Evolutionary conservation across 2,888 invertebrate species (phyloP).

Genomic region (Drosophila peninsularis): DNA sequence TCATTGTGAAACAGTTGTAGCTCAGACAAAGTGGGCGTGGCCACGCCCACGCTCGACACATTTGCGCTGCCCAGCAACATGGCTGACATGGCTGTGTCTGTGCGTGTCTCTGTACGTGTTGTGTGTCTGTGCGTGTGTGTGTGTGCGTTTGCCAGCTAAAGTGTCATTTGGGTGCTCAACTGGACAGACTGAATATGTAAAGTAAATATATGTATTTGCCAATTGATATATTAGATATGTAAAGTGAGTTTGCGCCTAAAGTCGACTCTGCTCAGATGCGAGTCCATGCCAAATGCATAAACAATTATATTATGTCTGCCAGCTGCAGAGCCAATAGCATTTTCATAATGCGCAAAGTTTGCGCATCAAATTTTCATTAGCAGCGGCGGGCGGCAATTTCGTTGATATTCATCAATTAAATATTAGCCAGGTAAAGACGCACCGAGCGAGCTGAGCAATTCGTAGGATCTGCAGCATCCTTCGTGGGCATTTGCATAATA

Average conservation of each 20-base stretch:
- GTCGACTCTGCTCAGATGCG: slow-evolving; percentile 1
- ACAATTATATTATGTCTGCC: slow-evolving; percentile 2
- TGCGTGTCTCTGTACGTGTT: not conserved
- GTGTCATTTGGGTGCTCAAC: slow-evolving; percentile 39
- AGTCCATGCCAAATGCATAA: not conserved
- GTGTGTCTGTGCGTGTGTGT: slow-evolving; percentile 7
- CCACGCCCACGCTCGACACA: slow-evolving; percentile 28
- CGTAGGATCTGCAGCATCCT: not conserved
- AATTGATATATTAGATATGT: slow-evolving; percentile 18
- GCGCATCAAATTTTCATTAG: slow-evolving; percentile 59
- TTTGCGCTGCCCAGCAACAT: slow-evolving; percentile 55
- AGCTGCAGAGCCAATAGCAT: slow-evolving; percentile 28
- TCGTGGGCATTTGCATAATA: slow-evolving; percentile 65
- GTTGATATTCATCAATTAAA: slow-evolving; percentile 36
- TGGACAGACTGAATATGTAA: slow-evolving; percentile 18
- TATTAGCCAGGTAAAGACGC: slow-evolving; percentile 33
- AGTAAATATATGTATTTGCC: slow-evolving; percentile 12
- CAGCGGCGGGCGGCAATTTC: slow-evolving; percentile 15
- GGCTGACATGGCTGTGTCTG: slow-evolving; percentile 43
- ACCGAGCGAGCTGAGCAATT: not conserved
- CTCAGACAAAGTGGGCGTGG: slow-evolving; percentile 49
- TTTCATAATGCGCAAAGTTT: slow-evolving; percentile 57
- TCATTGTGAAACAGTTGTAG: slow-evolving; percentile 74
- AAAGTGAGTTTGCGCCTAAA: slow-evolving; percentile 18
- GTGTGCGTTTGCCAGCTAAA: slow-evolving; percentile 19